Evolutionary conservation across 2,797 vertebrate species (phyloP).

Genomic region (Tadarida brasiliensis): DNA sequence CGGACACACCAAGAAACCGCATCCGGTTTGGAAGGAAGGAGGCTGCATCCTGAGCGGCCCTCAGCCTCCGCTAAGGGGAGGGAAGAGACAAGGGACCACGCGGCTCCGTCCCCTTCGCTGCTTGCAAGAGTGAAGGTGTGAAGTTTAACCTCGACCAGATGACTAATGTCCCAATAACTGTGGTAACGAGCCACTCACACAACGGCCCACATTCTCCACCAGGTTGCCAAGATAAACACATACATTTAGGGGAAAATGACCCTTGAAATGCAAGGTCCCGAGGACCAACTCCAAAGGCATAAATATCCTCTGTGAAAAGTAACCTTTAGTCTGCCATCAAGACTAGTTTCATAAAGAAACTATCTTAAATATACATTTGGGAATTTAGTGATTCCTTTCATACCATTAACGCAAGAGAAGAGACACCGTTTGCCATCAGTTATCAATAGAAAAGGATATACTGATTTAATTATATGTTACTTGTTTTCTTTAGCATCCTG

Average conservation of each 20-base stretch:
- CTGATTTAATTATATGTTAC: slow-evolving; percentile 68
- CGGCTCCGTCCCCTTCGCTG: not conserved
- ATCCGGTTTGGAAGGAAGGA: not conserved
- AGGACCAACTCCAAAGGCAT: slow-evolving; percentile 3
- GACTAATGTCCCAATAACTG: slow-evolving; percentile 35
- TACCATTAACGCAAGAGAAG: not conserved
- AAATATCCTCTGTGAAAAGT: slow-evolving; percentile 48
- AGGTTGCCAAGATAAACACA: not conserved
- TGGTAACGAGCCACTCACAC: not conserved
- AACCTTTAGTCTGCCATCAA: slow-evolving; percentile 33
- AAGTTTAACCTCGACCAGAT: slow-evolving; percentile 21
- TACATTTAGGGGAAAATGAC: not conserved
- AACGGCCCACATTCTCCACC: not conserved
- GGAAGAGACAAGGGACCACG: not conserved
- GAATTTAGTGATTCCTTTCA: slow-evolving; percentile 65
- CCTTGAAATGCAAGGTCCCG: slow-evolving; percentile 45
- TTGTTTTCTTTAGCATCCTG: slow-evolving; percentile 60
- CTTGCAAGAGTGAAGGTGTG: not conserved
- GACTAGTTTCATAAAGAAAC: slow-evolving; percentile 66
- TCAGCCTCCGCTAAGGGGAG: not conserved
- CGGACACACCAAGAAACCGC: fast-evolving
- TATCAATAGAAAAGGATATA: slow-evolving; percentile 70
- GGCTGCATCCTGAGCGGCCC: fast-evolving
- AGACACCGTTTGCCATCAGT: not conserved
- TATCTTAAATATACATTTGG: slow-evolving; percentile 52